phyloP scores from a whole-genome alignment of 2,888 invertebrate species.

The Drosophila antonietae region DNA sequence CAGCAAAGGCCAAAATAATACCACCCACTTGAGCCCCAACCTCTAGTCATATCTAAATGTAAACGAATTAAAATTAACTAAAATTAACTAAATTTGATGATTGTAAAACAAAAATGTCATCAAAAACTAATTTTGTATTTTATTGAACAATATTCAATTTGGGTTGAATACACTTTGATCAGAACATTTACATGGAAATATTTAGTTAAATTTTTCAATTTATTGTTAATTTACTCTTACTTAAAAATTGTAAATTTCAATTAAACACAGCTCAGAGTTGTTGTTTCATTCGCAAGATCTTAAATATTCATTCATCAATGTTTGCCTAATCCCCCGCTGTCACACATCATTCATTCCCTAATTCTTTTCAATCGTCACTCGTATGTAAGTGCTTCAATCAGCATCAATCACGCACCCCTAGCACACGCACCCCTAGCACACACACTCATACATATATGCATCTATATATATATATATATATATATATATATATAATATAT shows the following conservation, averaged over 20 bases:
- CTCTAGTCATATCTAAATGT: no score
- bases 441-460: not conserved
- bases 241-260: not conserved
- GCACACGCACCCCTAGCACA: no score
- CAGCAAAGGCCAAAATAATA: no score
- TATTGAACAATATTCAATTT: not conserved
- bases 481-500: no score
- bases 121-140: no score
- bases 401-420: conserved; percentile 1
- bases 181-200: not conserved
- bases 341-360: not conserved
- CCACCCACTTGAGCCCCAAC: no score
- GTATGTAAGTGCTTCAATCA: conserved; percentile 1
- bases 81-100: no score
- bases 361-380: conserved; percentile 2
- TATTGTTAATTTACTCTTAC: not conserved
- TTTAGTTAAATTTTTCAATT: not conserved
- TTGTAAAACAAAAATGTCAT: no score
- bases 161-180: no score
- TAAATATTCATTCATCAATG: not conserved
- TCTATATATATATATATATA: not conserved
- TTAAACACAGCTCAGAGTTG: not conserved
- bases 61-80: no score
- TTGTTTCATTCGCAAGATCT: not conserved
- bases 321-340: not conserved